Conservation (phyloP, 2,797 vertebrate genomes). For the Micropoecilia bifurca region DNA sequence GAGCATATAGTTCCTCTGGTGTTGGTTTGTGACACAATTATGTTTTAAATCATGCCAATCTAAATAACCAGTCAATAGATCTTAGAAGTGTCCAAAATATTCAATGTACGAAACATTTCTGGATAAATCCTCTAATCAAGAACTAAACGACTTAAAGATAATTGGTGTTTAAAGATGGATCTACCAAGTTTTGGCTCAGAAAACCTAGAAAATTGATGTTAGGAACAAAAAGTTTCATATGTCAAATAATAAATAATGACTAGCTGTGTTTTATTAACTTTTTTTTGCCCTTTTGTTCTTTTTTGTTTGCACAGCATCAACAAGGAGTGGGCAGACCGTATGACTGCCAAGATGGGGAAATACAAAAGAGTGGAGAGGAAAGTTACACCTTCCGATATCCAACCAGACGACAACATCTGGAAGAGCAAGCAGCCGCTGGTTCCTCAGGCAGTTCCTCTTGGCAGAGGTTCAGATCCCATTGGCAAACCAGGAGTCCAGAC, state of each 20-base stretch:
- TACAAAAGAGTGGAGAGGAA: constrained; percentile 58
- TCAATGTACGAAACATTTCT: background rate
- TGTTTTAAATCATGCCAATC: background rate
- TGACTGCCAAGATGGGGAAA: constrained; percentile 34
- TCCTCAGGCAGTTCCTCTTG: constrained; percentile 7
- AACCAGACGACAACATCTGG: constrained; percentile 33
- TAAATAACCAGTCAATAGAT: background rate
- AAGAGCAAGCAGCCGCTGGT: constrained; percentile 29
- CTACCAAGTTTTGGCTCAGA: background rate
- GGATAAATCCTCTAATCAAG: background rate
- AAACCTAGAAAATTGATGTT: background rate
- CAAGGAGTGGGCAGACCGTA: constrained; percentile 63
- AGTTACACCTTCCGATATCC: constrained; percentile 26
- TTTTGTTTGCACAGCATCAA: constrained; percentile 65
- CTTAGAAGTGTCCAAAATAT: background rate
- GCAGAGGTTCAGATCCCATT: background rate
- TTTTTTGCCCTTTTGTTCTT: background rate
- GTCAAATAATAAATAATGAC: background rate
- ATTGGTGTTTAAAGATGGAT: background rate
- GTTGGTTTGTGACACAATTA: background rate
- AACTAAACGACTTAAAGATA: background rate
- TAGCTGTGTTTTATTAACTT: background rate
- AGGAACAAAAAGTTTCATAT: background rate
- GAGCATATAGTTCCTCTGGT: background rate
- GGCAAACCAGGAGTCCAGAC: constrained; percentile 10